Evolutionary conservation across 2,888 invertebrate genomes (phyloP), one percentile per base, ranked within the genome.

Genomic region (Piscicola geometra): DNA sequence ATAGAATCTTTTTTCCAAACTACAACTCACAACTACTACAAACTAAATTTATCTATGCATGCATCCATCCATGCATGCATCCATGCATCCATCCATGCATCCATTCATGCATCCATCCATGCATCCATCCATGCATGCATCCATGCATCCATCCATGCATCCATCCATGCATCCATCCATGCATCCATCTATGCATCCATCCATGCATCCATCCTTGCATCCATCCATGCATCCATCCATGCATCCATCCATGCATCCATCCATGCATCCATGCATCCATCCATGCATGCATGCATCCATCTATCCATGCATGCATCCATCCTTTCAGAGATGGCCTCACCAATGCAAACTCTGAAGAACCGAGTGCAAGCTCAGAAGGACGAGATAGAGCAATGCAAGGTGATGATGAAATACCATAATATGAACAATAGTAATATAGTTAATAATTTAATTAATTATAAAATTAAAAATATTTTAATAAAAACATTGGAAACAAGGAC

Each of bases 361-460:
- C 75, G 70, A 50, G 64, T 77, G 32, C 77, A 77, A 70, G 50
- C 71, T 32, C 64, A 76, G 67, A 77, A 75, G 30, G 77, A 77
- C 52, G 77, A 77, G 35, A 35, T 77, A 52, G 75, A 75, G 25
- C 50, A 75, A 60, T 75, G 50, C 56, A 36, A 68, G 52, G 77
- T 75, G 36, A 56, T 33, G 32, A 64, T 64, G 33, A 56, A 56
- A 41, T 41, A 41, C 15, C 41, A 41, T 9, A 41, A 9, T 9
- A 41, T 9, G 9, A 41, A 41, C 41, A 5, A 9, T 41, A 41
- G 5, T 9, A 41, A 41, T 9, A 41, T 41, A 41, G 41, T 41
- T 41, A 41, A 41, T 41, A 41, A 15, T 41, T 41, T 9, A 41
- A 41, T 9, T 15, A 41, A 15, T 5, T 15, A 41, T 41, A 41